These are phyloP conservation scores for Alexandromys fortis DNA, from an alignment of 2,113 vertebrate genomes.

Conservation along the genomic window DNA sequence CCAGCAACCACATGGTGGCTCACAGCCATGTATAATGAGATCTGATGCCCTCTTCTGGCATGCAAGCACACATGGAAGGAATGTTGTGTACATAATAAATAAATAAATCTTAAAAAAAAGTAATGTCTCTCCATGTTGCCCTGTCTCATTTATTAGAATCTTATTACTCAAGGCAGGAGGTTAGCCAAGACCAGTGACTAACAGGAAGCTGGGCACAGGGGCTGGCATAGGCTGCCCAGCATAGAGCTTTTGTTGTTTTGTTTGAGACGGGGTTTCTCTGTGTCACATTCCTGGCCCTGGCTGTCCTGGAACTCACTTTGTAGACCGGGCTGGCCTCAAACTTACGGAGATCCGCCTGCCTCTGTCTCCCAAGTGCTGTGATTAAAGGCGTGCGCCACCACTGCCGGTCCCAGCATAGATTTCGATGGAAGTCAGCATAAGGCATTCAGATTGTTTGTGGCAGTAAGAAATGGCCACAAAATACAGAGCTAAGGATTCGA, in stretches of 20 bases:
- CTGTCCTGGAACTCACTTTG: no score
- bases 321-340: no score
- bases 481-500: background rate
- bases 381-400: no score
- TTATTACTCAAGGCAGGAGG: background rate
- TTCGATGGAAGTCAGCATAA: background rate
- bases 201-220: background rate
- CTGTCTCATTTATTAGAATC: slow-evolving; percentile 19
- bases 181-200: background rate
- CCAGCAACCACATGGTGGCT: no score
- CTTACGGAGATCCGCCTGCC: no score
- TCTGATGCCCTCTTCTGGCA: no score
- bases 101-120: background rate
- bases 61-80: no score
- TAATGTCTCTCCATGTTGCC: background rate
- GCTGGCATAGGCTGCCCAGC: background rate
- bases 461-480: background rate
- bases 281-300: no score
- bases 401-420: background rate
- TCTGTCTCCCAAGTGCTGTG: no score
- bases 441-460: background rate
- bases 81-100: no score
- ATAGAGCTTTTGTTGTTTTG: background rate
- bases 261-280: no score
- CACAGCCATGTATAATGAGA: no score